A percentile compares a stretch with the other conserved stretches of the same genome.
Evolutionary conservation across 2,113 vertebrate species (phyloP).

Genomic region (Oncorhynchus kisutch): DNA sequence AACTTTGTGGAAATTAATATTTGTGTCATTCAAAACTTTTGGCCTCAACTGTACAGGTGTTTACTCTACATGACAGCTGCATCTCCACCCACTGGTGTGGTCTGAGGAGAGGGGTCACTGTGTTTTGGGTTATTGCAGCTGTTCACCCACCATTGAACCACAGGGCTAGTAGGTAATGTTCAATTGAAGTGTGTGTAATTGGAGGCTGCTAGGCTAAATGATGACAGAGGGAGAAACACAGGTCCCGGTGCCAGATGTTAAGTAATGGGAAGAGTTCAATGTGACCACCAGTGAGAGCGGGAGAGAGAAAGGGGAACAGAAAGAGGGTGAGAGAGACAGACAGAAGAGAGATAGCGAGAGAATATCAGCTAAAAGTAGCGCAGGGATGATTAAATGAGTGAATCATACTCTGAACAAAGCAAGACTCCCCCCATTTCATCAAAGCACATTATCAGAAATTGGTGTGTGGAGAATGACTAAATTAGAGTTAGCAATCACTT

Average conservation of each 20-base stretch:
- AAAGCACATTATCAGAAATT: background rate
- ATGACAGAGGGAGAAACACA: conserved; percentile 18
- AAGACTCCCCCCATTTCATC: background rate
- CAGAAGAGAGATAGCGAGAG: background rate
- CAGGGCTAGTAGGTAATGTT: background rate
- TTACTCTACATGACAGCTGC: too few relatives aligned
- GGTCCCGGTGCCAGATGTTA: conserved; percentile 47
- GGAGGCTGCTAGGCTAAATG: conserved; percentile 20
- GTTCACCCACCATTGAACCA: too few relatives aligned
- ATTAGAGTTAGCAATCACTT: background rate
- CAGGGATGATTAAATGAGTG: background rate
- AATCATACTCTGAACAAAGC: background rate
- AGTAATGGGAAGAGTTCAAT: background rate
- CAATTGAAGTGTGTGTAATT: conserved; percentile 32
- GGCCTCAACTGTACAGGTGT: too few relatives aligned
- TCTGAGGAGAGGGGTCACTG: too few relatives aligned
- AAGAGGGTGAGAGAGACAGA: too few relatives aligned
- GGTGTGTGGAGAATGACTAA: background rate
- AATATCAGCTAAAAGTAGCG: background rate
- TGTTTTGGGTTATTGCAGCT: too few relatives aligned
- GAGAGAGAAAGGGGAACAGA: background rate
- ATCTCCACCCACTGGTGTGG: too few relatives aligned
- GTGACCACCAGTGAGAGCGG: background rate
- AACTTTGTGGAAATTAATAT: too few relatives aligned
- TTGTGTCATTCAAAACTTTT: too few relatives aligned